These are phyloP conservation scores for Chrysochloris asiatica DNA, from an alignment of 2,113 vertebrate genomes.

Conservation along the genomic window DNA sequence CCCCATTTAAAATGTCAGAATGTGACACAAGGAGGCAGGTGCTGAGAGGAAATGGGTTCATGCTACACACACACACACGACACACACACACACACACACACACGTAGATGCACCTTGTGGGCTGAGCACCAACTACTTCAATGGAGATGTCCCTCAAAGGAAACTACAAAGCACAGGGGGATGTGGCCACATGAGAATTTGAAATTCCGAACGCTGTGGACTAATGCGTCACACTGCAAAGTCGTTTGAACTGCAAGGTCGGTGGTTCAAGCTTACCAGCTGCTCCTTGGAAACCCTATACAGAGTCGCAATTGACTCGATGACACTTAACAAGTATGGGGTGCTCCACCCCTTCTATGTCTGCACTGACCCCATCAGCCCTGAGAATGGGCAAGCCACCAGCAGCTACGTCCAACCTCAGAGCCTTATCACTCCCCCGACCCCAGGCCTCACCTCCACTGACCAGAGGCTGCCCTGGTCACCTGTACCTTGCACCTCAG, in stretches of 20 bases:
- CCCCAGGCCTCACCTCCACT: slow-evolving; percentile 67
- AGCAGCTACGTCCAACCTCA: slow-evolving; percentile 48
- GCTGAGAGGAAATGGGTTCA: background rate
- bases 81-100: background rate
- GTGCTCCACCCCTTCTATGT: slow-evolving; percentile 48
- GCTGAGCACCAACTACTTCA: background rate
- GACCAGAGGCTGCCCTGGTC: slow-evolving; percentile 68
- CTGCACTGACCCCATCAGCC: slow-evolving; percentile 75
- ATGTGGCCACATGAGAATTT: too few relatives aligned
- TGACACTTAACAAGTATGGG: background rate
- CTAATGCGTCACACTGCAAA: too few relatives aligned
- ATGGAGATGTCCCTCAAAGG: background rate
- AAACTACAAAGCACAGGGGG: background rate
- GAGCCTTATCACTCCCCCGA: slow-evolving; percentile 63
- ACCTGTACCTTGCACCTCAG: slow-evolving; percentile 35
- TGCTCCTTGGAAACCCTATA: too few relatives aligned
- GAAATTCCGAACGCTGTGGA: too few relatives aligned
- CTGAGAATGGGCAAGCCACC: slow-evolving; percentile 55
- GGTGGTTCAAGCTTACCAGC: too few relatives aligned
- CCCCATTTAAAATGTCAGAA: background rate
- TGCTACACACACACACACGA: background rate
- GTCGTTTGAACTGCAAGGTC: too few relatives aligned
- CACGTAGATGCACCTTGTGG: too few relatives aligned
- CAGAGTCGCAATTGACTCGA: too few relatives aligned
- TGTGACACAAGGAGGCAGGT: background rate